These are phyloP conservation scores for Halictus rubicundus DNA, from an alignment of 1,140 invertebrate species.

Conservation along the genomic window DNA sequence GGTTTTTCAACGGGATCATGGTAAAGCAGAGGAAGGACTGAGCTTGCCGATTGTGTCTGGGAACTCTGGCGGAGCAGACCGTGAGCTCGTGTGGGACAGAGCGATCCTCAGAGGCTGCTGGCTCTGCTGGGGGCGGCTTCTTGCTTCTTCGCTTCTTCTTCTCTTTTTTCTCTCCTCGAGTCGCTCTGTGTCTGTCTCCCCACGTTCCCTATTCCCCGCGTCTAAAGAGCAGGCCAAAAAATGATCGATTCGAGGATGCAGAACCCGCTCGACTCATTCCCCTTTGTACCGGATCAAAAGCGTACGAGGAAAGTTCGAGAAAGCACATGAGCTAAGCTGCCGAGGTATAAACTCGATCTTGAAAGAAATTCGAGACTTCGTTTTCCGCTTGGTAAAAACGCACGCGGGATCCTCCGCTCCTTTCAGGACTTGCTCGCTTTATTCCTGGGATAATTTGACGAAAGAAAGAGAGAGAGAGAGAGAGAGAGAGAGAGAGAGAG, in stretches of 20 bases:
- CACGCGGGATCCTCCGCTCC: too few species aligned
- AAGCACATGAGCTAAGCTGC: too few species aligned
- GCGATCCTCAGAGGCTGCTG: constrained; percentile 66
- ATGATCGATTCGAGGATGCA: constrained; percentile 17
- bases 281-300: too few species aligned
- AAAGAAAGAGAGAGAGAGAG: too few species aligned
- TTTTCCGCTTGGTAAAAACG: too few species aligned
- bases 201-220: not conserved
- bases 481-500: too few species aligned
- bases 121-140: constrained; percentile 78
- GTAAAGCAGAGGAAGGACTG: not conserved
- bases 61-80: constrained; percentile 67
- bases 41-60: not conserved
- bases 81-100: constrained; percentile 71
- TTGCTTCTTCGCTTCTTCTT: constrained; percentile 57
- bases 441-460: too few species aligned
- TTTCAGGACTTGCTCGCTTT: too few species aligned
- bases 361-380: too few species aligned
- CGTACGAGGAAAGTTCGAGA: too few species aligned
- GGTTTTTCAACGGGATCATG: not conserved
- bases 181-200: constrained; percentile 10
- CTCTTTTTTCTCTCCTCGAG: constrained; percentile 37
- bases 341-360: too few species aligned
- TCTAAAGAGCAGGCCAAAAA: not conserved
- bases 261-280: not conserved